Evolutionary conservation across 2,888 invertebrate species (phyloP).

Genomic region (Rhimphoctona megacephalus): DNA sequence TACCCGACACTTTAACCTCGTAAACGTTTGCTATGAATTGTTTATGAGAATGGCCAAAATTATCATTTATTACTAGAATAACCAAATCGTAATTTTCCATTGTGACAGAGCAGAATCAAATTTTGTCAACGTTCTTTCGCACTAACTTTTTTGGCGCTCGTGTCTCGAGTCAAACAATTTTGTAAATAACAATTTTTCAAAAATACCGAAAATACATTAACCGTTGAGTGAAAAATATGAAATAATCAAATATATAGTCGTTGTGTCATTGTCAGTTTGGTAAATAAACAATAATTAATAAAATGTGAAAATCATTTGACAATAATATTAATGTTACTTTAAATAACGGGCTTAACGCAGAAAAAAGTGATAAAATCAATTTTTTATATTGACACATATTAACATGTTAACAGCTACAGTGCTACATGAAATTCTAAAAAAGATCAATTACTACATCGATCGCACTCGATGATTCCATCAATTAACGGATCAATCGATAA

Average conservation of each 20-base stretch:
- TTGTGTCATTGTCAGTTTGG: neutral
- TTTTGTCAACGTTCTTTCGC: neutral
- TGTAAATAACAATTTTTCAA: neutral
- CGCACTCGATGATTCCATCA: no score
- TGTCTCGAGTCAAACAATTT: no score
- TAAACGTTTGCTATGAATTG: neutral
- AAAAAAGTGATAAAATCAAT: neutral
- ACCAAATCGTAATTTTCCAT: neutral
- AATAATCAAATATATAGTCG: neutral
- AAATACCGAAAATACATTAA: neutral
- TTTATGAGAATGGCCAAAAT: slow-evolving; percentile 1
- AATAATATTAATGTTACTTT: no score
- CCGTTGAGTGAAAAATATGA: neutral
- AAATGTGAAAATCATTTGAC: neutral
- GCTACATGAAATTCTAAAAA: no score
- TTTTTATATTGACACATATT: neutral
- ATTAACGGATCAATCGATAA: no score
- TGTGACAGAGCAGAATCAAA: neutral
- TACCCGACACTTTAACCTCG: slow-evolving; percentile 26
- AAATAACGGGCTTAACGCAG: neutral
- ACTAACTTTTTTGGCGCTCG: neutral
- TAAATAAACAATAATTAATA: neutral
- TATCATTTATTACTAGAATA: neutral
- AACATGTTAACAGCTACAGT: neutral
- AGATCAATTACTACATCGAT: no score